These are phyloP conservation scores for Columba livia DNA, from an alignment of 2,113 vertebrate genomes.

Conservation along the genomic window DNA sequence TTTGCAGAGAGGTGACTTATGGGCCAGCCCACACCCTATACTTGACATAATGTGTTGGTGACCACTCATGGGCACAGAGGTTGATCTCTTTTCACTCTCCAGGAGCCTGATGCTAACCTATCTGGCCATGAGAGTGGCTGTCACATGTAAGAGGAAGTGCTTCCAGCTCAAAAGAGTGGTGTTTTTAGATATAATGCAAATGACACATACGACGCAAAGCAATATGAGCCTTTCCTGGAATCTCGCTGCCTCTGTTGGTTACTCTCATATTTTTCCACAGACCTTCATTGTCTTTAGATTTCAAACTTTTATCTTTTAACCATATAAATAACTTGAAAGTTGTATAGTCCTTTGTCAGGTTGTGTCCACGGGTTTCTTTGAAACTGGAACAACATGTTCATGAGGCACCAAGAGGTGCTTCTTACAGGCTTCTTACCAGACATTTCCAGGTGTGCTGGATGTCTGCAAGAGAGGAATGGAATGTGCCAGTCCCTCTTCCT, in stretches of 20 bases:
- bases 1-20: background rate
- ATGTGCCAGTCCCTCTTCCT: background rate
- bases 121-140: background rate
- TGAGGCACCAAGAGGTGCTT: background rate
- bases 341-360: background rate
- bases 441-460: background rate
- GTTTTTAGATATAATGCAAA: background rate
- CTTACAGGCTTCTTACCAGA: background rate
- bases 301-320: background rate
- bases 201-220: background rate
- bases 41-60: background rate
- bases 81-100: background rate
- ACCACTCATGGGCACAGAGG: background rate
- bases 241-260: background rate
- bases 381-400: background rate
- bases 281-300: background rate
- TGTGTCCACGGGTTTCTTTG: fast-evolving
- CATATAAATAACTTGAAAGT: background rate
- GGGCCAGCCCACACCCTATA: background rate
- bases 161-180: background rate
- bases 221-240: background rate
- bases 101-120: background rate
- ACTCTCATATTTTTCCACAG: background rate
- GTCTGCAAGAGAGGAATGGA: background rate
- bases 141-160: background rate